Conservation (phyloP, 2,113 vertebrate genomes). For the Raja brachyura region DNA sequence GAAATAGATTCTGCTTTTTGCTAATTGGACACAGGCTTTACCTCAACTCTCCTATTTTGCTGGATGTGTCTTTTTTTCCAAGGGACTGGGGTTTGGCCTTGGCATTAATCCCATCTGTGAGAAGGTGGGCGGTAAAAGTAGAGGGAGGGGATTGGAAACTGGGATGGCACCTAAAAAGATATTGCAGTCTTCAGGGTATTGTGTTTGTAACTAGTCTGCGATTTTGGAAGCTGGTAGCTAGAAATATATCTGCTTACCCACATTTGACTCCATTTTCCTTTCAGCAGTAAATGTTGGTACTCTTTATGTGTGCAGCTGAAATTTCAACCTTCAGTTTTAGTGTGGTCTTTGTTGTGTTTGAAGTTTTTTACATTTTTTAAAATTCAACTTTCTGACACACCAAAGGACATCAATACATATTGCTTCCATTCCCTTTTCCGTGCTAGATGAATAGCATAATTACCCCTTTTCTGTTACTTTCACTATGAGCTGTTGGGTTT, state of each 20-base stretch:
- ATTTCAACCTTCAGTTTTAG: constrained; percentile 57
- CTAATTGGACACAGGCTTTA: constrained; percentile 67
- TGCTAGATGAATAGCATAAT: constrained; percentile 20
- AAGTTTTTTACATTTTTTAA: constrained; percentile 29
- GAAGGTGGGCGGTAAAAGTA: constrained; percentile 7
- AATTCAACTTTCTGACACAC: constrained; percentile 5
- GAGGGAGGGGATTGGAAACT: background rate
- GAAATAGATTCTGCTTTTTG: constrained; percentile 69
- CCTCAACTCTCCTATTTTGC: constrained; percentile 38
- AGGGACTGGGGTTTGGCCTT: background rate
- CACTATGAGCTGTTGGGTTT: background rate
- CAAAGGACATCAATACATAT: constrained; percentile 17
- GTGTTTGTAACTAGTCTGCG: background rate
- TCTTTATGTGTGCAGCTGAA: constrained; percentile 53
- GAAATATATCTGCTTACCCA: constrained; percentile 40
- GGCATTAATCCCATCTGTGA: background rate
- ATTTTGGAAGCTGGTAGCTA: constrained; percentile 24
- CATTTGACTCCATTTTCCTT: constrained; percentile 55
- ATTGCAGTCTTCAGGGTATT: background rate
- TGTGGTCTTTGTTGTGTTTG: constrained; percentile 62
- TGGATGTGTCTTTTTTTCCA: background rate
- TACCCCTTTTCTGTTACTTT: constrained; percentile 26
- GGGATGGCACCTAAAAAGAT: background rate
- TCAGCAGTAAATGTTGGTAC: constrained; percentile 54
- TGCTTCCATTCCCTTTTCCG: background rate